Evolutionary conservation across 2,113 vertebrate species (phyloP), one percentile per base, ranked within the genome.

Genomic region (Neofelis nebulosa): DNA sequence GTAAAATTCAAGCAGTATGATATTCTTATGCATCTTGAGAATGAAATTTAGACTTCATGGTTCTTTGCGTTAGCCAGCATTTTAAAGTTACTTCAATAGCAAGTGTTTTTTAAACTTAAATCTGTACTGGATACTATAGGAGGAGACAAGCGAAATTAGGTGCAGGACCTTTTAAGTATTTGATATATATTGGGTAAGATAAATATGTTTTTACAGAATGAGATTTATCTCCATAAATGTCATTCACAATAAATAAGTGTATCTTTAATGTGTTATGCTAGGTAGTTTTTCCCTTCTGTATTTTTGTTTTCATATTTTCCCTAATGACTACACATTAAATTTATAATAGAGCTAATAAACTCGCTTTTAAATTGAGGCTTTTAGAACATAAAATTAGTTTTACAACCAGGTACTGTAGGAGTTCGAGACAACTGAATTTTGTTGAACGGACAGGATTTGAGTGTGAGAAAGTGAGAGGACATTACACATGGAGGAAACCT

Each of bases 331-430:
- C 14, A 63, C 81, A 61, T 15, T 83, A 82, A 74, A 94, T 74
- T 92, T 96, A 76, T 50, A 96, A 82, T 69, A 69, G 21, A 91
- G 90, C 57, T 50, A 95, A 55, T 74, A 61, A 65, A 19, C 9
- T 61, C 57, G 68, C 38, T 95, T 86, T 25, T 7, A 73, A 82
- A 25, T 69, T 82, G 38, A 76, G 33, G 52, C 33, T 31, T 90
- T 68, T 57, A 93, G 45, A 87, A 76, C 66, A 25, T 48, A 76
- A 45, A 45, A 41, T 87, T 94, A 14, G 9, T 71, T 0, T 82
- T 82, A 45, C 0, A 88, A 97, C 16, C 31, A 71, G 87, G n/a
- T 76, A 33, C 3, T 36, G 1, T 36, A 83, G 48, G 38, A 41
- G 8, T 84, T 73, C 48, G 57, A 66, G 36, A 74, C 33, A 87